Base-by-base conservation (phyloP, 2,888 invertebrate species). In the Dendrolimus houi region DNA sequence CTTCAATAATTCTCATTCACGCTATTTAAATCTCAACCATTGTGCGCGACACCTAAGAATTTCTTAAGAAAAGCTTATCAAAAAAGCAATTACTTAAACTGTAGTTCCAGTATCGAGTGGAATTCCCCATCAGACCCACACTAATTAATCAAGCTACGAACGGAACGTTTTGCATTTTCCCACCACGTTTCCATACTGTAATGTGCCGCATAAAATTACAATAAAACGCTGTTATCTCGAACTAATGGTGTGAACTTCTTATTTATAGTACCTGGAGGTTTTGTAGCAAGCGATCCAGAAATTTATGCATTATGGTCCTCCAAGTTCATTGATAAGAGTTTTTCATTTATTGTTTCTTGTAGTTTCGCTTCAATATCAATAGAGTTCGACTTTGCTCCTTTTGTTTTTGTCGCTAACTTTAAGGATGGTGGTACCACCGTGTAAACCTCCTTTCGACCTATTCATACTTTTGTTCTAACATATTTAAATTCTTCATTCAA, bases 161-260 rank as follows among this genome's bases (percentile, higher is more conserved):
- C 55, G 54, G 56, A 59, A 58, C 55, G 64, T 66, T 69, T 65
- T 64, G 65, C 63, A 67, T 67, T 67, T 64, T 64, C 65, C 64
- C 58, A 56, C 57, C 56, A 57, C 60, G 52, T 57, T 56, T 58
- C 62, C 59, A 56, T 47, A 13, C 62, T 71, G 74, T 83, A 82
- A 81, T 78, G 79, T 76, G 71, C 69, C 70, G 83, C 77, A 84
- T 84, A 84, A 68, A 67, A 68, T 84, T 79, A 81, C 83, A 76
- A 83, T 84, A 82, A 83, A 83, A 70, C 74, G 75, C 75, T 71
- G 75, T 80, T 83, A 83, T 83, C 81, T 78, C 59, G 59, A 57
- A 57, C 65, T 65, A 66, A 82, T 79, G 80, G 79, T 69, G 69
- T 62, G 67, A 69, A 68, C 72, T 72, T 74, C 75, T 75, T 79